Percentiles rank a stretch among this genome's conserved stretches.
phyloP scores from a whole-genome alignment of 2,113 vertebrate species.

The crab-eating macaque (Macaca fascicularis) region DNA sequence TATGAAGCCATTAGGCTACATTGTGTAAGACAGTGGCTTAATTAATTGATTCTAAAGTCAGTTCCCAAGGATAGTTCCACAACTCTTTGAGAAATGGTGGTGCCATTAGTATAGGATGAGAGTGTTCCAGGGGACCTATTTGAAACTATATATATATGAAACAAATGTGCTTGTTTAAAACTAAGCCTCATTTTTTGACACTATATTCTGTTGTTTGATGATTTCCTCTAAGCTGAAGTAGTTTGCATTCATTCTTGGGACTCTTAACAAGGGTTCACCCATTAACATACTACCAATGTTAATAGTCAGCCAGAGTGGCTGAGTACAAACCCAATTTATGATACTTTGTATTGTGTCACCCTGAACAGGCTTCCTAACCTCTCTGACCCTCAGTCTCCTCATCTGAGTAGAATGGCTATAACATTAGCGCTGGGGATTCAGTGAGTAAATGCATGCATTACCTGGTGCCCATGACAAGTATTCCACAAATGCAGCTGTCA shows the following conservation, averaged over 20 bases:
- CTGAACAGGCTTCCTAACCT: background rate
- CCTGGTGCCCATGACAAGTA: background rate
- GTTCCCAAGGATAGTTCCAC: background rate
- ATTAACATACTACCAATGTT: background rate
- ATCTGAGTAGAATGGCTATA: background rate
- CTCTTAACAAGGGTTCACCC: background rate
- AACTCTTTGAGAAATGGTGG: background rate
- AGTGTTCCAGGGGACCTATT: background rate
- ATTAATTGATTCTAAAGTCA: background rate
- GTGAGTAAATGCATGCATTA: background rate
- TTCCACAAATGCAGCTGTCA: background rate
- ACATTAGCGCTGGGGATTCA: background rate
- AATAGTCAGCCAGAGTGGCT: background rate
- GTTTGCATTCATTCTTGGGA: background rate
- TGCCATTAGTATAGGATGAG: background rate
- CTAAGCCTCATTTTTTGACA: background rate
- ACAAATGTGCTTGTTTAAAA: background rate
- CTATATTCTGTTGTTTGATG: background rate
- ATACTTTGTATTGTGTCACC: background rate
- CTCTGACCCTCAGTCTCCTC: background rate
- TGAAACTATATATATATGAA: background rate
- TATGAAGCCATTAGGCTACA: background rate
- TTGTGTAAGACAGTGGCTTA: background rate
- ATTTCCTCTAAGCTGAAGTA: background rate
- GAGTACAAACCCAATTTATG: background rate